Base-by-base conservation (phyloP, 2,113 vertebrate genomes). In the Callithrix jacchus region DNA sequence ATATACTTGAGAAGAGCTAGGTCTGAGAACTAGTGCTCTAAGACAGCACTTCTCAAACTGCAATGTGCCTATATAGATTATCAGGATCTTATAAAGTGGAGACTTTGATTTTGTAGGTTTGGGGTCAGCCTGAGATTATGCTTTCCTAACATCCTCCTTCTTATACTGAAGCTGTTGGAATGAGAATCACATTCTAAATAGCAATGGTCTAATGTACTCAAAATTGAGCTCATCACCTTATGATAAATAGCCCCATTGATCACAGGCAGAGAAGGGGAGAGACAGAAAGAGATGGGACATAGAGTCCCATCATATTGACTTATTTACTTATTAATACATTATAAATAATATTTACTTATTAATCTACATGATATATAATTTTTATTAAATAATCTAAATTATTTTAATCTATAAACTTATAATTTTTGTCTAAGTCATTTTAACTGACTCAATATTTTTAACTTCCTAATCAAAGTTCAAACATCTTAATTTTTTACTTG, bases 191-290 rank as follows among this genome's bases (percentile, higher is more conserved):
- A 70, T 1, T 32, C 25, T 25, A 71, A 25, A 61, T 12, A 47
- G 1, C 52, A 80, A 10, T 18, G 3, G 16, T 35, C 32, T 58
- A 70, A 37, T 0, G 5, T 6, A 37, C 9, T 54, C 64, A 76
- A 54, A 27, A 1, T 54, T 70, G 17, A 49, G 11, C 2, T 71
- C 14, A 21, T n/a, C 3, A 20, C 10, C 4, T 6, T 40, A 5
- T n/a, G 40, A 20, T 70, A 30, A 87, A 11, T 61, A 42, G 23
- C 0, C 11, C 40, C 37, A 86, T 13, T 79, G 27, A 68, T 35
- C 7, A 32, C 1, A 87, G 56, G 1, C 49, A 47, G 18, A 20
- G 37, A 23, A 2, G 0, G 1, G 5, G 9, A 64, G 6, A 3
- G 21, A 3, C 10, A 4, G 17, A 76, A 81, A n/a, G 2, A 95